These are phyloP conservation scores for Portunus trituberculatus DNA, from an alignment of 1,140 invertebrate genomes.

Conservation along the genomic window DNA sequence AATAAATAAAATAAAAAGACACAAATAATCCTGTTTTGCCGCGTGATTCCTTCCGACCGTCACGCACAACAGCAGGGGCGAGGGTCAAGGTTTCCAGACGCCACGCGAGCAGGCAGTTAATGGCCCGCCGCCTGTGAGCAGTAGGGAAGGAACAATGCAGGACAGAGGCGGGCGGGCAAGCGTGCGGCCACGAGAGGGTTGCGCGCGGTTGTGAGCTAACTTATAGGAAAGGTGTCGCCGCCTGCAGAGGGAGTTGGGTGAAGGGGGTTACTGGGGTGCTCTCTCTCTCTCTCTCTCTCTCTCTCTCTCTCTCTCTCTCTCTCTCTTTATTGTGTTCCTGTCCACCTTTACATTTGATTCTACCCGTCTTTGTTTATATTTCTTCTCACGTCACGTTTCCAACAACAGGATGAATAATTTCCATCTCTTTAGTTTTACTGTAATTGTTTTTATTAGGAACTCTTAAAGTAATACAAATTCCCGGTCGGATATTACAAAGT, in stretches of 20 bases:
- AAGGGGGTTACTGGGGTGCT: background rate
- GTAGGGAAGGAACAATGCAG: background rate
- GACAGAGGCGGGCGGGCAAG: background rate
- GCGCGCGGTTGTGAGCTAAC: background rate
- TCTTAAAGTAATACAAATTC: background rate
- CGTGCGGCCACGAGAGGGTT: background rate
- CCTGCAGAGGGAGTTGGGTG: background rate
- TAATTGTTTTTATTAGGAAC: background rate
- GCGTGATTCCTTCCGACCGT: background rate
- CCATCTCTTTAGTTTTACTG: background rate
- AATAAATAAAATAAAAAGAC: background rate
- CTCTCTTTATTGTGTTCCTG: background rate
- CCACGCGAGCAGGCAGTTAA: background rate
- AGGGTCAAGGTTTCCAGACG: background rate
- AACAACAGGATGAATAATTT: background rate
- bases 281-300: conserved; percentile 41
- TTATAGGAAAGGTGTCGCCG: background rate
- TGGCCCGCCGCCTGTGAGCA: too few species aligned
- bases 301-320: conserved; percentile 41
- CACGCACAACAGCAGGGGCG: background rate
- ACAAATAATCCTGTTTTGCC: background rate
- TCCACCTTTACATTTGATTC: background rate
- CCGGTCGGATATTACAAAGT: background rate
- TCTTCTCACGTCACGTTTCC: background rate
- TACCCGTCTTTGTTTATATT: background rate